Base-by-base conservation (phyloP, 2,888 invertebrate genomes). In the Agelastica alni region DNA sequence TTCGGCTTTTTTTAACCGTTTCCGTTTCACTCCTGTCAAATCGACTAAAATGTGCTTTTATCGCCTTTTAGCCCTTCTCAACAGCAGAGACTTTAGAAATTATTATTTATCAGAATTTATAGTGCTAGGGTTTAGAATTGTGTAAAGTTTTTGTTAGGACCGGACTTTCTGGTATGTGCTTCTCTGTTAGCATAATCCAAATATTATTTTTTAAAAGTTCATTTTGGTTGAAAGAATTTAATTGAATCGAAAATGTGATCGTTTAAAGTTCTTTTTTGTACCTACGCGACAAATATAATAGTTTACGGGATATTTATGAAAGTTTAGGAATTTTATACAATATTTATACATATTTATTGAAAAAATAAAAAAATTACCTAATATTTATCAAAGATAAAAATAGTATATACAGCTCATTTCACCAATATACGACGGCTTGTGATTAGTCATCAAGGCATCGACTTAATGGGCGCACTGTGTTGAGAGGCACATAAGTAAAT, bases 41-140 rank as follows among this genome's bases (percentile, higher is more conserved):
- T 30, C 56, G 56, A 56, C 60, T 61, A 61, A 62, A 64, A 64
- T 60, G 61, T 56, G 61, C 59, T 60, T 60, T 64, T 59, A 56
- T 61, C 49, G 52, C 52, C 47, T 48, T 54, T 59, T 56, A 54
- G 54, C 53, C 53, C 57, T 58, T 56, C 59, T 57, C 59, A 53
- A 53, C 53, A 39, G 55, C 46, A 42, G 39, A 17, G 58, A 51
- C 58, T 54, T 51, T 51, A 43, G 45, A 58, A 58, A 56, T 58
- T 58, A 48, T n/a, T n/a, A n/a, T n/a, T n/a, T 53, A 45, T 46
- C 41, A 46, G 51, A 47, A 61, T 61, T 61, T 61, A 62, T 64
- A 54, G 57, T 56, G 57, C 53, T 39, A 45, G 47, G 53, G 61
- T 57, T 64, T 62, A 51, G 31, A 45, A 39, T 46, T 36, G 26